Evolutionary conservation across 2,113 vertebrate species (phyloP), one percentile per base, ranked within the genome.

Genomic region (Xenopus tropicalis): DNA sequence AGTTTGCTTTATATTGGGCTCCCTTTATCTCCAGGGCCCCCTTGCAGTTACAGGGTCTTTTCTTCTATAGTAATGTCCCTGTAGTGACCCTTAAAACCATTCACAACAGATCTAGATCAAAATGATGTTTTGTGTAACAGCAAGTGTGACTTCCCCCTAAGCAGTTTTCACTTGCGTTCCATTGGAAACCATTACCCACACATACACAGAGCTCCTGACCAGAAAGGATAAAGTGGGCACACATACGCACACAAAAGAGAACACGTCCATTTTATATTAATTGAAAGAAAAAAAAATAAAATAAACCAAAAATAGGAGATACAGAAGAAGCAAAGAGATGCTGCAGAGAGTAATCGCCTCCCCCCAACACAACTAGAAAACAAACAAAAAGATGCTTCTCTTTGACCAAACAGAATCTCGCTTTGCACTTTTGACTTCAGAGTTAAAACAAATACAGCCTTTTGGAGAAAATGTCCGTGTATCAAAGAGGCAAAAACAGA

Each of bases 401-500:
- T 82, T 80, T 81, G 83, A 83, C 80, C 78, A 85, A 81, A 81
- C 69, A 77, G 52, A 61, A 79, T 82, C 78, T 83, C 80, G 74
- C 83, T 83, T 82, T 81, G 76, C 78, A 84, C 76, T 80, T 79
- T 79, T 77, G 58, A 80, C 87, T 85, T 76, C 74, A 79, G 77
- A 85, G 37, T 79, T 85, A 85, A 91, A 90, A 86, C 85, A 88
- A 90, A 90, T 81, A 79, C 81, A 86, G 82, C 83, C 80, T 87
- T 89, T 23, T 69, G 89, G 89, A 91, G 88, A 90, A 91, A 91
- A 90, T 86, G 88, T 90, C 86, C 86, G 87, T 79, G 79, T 90
- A 91, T 88, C 90, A 91, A 92, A 91, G 88, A 91, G 84, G 88
- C 91, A 89, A 90, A 37, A 90, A 63, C 90, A 89, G 91, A 92